Base-by-base conservation (phyloP, 2,888 invertebrate genomes). In the Chloroclystis v-ata region DNA sequence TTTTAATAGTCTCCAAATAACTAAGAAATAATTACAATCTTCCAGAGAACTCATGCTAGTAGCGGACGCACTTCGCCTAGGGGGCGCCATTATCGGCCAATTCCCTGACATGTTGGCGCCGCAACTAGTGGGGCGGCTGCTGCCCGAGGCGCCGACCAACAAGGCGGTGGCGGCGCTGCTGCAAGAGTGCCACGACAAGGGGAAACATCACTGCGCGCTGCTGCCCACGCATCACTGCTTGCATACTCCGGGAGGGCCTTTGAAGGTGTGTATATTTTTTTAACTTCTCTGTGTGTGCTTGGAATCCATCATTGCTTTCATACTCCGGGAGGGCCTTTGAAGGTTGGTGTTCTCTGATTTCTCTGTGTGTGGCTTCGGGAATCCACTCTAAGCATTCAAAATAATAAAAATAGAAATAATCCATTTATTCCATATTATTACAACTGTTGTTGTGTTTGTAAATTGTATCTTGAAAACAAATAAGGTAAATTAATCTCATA, bases 171-270 rank as follows among this genome's bases (percentile, higher is more conserved):
- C 96, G 61, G 94, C 94, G 79, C 87, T 99, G 42, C 86, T 99
- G 32, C 91, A 93, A 45, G 97, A 98, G 62, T 99, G 98, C 71
- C 97, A 98, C 73, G 90, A 90, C 12, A 93, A 95, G 67, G 98
- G 98, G 0, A 93, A 95, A 25, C 91, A 92, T 37, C 93, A 98
- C 67, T 98, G 97, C 64, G 95, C 98, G 0, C 78, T 99, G 40
- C 89, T 98, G 59, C 98, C 99, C 0, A 91, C 96, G 0, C 97
- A 97, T 78, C 98, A 99, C 75, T 98, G 98, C 66, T 87, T 98
- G 53, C 98, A 99, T 72, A 98, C 99, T 1, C 99, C 99, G n/a
- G 99, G 99, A 33, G 99, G 99, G 1, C 99, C 99, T 0, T 83
- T 99, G 4, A 98, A 99, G 89, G 96, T 95, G 49, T 42, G 13